phyloP scores from a whole-genome alignment of 2,113 vertebrate genomes.

The Ardeotis arabs region DNA sequence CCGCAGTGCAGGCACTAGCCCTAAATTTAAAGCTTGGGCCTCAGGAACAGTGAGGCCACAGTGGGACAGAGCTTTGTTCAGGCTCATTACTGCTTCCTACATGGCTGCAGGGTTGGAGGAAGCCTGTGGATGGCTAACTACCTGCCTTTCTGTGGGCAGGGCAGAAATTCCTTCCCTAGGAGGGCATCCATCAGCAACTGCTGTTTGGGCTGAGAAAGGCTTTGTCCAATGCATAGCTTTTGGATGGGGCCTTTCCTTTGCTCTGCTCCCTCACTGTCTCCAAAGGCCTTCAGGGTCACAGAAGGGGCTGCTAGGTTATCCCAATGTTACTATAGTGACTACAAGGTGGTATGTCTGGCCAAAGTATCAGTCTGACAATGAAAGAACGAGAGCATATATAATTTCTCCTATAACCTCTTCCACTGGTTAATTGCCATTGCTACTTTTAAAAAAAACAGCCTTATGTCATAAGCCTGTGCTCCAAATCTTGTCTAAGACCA shows the following conservation, averaged over 20 bases:
- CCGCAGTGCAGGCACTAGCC: background rate
- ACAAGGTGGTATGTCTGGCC: background rate
- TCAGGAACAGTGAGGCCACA: accelerated
- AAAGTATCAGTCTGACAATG: background rate
- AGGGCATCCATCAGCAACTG: background rate
- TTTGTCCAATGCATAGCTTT: background rate
- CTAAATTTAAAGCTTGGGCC: background rate
- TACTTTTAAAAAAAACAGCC: background rate
- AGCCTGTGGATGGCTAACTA: background rate
- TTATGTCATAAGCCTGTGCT: background rate
- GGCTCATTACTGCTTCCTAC: background rate
- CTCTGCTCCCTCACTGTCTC: background rate
- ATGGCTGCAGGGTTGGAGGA: background rate
- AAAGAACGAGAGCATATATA: background rate
- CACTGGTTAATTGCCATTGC: background rate
- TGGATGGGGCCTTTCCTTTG: background rate
- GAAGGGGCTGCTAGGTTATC: background rate
- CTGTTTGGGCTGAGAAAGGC: background rate
- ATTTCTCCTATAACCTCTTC: background rate
- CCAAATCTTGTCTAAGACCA: background rate
- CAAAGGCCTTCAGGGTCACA: background rate
- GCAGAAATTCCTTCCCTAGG: background rate
- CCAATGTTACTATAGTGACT: background rate
- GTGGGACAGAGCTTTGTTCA: background rate
- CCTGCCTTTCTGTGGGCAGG: background rate